These are phyloP conservation scores for Apostichopus parvimensis DNA, from an alignment of 35 echinoderm and acorn worm species.

Conservation along the genomic window DNA sequence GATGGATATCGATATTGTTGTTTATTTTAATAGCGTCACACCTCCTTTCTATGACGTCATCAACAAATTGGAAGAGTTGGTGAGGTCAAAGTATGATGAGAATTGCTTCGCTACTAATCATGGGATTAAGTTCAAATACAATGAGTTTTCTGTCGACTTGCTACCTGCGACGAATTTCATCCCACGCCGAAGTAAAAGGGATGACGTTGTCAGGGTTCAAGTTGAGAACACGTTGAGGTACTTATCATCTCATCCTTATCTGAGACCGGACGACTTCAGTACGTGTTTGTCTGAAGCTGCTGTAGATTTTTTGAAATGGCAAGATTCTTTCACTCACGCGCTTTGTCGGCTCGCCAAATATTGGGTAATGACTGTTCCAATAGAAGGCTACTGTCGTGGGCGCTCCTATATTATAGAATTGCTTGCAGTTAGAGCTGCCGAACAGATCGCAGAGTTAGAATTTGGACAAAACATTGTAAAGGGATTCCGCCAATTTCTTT, in stretches of 20 bases:
- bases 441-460: background rate
- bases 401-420: slow-evolving; percentile 16
- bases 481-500: background rate
- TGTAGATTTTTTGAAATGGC: slow-evolving; percentile 11
- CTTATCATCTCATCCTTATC: background rate
- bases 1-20: slow-evolving; percentile 2
- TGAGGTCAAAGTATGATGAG: background rate
- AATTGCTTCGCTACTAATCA: background rate
- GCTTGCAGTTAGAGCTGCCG: background rate
- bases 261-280: background rate
- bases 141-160: background rate
- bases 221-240: background rate
- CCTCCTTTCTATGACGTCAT: background rate
- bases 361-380: background rate
- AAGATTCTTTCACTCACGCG: slow-evolving; percentile 23
- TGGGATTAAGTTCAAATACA: background rate
- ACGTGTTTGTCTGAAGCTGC: slow-evolving; percentile 38
- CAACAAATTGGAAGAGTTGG: background rate
- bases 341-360: slow-evolving; percentile 28
- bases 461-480: background rate
- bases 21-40: background rate
- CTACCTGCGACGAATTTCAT: slow-evolving; percentile 6
- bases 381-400: background rate
- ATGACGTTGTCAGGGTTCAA: background rate
- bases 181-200: no score